phyloP scores from a whole-genome alignment of 2,797 vertebrate species.

The Pseudomugil gertrudae region DNA sequence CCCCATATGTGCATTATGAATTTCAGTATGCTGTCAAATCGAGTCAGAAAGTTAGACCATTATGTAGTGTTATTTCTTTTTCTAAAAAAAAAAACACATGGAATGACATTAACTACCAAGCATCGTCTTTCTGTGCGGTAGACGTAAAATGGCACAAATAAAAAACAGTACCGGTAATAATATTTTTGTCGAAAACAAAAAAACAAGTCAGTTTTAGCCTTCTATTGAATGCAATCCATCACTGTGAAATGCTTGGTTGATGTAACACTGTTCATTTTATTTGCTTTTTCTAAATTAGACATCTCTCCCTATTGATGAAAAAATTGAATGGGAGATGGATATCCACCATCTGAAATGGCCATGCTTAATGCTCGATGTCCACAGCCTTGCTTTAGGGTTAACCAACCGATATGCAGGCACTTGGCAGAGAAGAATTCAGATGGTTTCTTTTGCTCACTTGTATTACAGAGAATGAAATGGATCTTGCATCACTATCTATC shows the following conservation, averaged over 20 bases:
- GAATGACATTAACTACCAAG: no score
- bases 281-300: constrained; percentile 42
- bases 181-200: no score
- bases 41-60: no score
- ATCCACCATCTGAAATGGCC: constrained; percentile 32
- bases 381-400: constrained; percentile 26
- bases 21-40: no score
- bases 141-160: no score
- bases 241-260: constrained; percentile 41
- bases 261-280: constrained; percentile 35
- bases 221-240: constrained; percentile 24
- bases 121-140: no score
- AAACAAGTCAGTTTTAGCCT: not conserved
- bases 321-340: constrained; percentile 11
- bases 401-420: constrained; percentile 32
- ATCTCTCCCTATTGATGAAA: constrained; percentile 24
- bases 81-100: no score
- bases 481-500: constrained; percentile 75
- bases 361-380: constrained; percentile 52
- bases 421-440: constrained; percentile 57
- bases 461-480: constrained; percentile 66
- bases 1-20: no score
- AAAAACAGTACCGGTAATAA: no score
- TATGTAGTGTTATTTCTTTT: no score
- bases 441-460: constrained; percentile 60